Base-by-base conservation (phyloP, 2,797 vertebrate species). In the Tenualosa thibaudeaui region DNA sequence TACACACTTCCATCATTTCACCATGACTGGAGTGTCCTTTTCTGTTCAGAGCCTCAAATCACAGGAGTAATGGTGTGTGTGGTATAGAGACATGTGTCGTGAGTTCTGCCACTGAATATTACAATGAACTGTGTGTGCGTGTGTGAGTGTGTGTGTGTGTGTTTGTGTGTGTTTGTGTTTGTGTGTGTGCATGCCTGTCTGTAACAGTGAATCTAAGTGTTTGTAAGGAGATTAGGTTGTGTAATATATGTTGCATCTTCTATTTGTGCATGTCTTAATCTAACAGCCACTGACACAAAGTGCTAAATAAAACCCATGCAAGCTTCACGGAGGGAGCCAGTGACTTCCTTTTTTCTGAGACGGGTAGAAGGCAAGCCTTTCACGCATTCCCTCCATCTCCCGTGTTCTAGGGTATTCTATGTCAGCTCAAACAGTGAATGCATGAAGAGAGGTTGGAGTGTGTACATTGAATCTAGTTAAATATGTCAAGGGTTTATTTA, bases 181-280 rank as follows among this genome's bases (percentile, higher is more conserved):
- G 65, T 31, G 26, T 71, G 65, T 71, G 65, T 71, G 3, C 37
- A 37, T 43, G 24, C 31, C 43, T 22, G 40, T 43, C 71, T 58
- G 51, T 40, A 31, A 81, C 40, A 56, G 54, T 84, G 51, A 37
- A 7, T 81, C n/a, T 81, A 40, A 43, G 56, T 54, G 53, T 26
- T 71, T 46, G 49, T 46, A 53, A 43, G 71, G 40, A 43, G 43
- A 56, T 54, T 81, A 40, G 46, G 75, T 78, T 78, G 71, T 78
- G 71, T 46, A 78, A 78, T 78, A 78, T 22, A 43, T 78, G 71
- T 46, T 78, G 37, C 71, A 78, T 43, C 37, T 78, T 78, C 15
- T 43, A 46, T 43, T 78, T 78, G 37, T 7, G 71, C 71, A 46
- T 17, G 68, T 78, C 71, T 78, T 78, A 78, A 78, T 78, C 40